These are phyloP conservation scores for Eristalis intricaria DNA, from an alignment of 2,888 invertebrate species.

Conservation along the genomic window DNA sequence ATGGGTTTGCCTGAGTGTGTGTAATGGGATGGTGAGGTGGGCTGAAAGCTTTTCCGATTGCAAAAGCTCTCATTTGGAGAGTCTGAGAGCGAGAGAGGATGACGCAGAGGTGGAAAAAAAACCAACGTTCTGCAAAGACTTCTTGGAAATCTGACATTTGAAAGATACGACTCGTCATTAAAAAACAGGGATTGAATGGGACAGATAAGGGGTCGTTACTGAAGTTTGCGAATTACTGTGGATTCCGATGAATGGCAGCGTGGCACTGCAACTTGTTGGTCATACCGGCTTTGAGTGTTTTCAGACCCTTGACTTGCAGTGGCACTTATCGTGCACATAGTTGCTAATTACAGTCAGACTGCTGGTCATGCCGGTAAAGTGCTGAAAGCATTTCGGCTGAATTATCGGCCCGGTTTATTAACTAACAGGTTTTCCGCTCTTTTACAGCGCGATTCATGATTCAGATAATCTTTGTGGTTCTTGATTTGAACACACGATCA, in stretches of 20 bases:
- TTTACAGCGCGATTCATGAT: too few species aligned
- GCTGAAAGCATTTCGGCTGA: too few species aligned
- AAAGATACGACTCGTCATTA: not conserved
- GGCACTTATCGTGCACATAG: too few species aligned
- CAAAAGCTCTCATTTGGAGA: conserved; percentile 16
- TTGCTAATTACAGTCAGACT: too few species aligned
- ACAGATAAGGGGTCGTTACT: not conserved
- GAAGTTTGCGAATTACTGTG: not conserved
- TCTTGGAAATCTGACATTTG: conserved; percentile 25
- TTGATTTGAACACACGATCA: too few species aligned
- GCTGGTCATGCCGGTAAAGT: too few species aligned
- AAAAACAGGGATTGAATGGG: not conserved
- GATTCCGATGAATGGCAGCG: not conserved
- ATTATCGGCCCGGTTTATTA: too few species aligned
- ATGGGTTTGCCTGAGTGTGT: not conserved
- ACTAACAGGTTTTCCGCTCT: too few species aligned
- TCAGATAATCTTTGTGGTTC: too few species aligned
- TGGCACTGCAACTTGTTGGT: not conserved
- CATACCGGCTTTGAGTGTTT: too few species aligned
- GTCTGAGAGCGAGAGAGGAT: conserved; percentile 16
- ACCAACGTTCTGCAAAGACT: not conserved
- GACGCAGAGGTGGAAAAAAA: not conserved
- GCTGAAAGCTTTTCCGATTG: conserved; percentile 16
- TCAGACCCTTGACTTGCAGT: too few species aligned
- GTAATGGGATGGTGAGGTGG: not conserved